Conservation (phyloP, 1,140 invertebrate genomes). For the Pogonomyrmex californicus region DNA sequence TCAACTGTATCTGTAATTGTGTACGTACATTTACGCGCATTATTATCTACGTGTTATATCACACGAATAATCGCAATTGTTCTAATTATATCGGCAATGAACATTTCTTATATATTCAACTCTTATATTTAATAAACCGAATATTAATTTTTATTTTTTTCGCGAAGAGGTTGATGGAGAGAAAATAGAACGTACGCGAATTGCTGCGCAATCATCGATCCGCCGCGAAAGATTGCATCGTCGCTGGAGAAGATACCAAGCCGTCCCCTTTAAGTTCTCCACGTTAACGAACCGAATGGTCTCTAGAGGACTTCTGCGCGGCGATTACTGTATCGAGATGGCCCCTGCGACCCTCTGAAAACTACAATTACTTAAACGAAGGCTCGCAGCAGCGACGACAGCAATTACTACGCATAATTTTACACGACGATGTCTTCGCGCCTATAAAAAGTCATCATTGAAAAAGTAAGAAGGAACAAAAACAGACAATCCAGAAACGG, state of each 20-base stretch:
- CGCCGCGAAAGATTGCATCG: constrained; percentile 26
- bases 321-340: constrained; percentile 64
- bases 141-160: background rate
- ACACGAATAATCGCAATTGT: background rate
- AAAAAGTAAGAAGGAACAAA: background rate
- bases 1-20: background rate
- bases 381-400: background rate
- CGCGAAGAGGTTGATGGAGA: background rate
- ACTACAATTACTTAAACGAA: constrained; percentile 54
- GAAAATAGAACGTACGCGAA: background rate
- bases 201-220: constrained; percentile 28
- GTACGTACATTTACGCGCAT: no score
- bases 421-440: background rate
- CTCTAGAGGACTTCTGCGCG: constrained; percentile 43
- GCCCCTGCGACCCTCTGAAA: constrained; percentile 45
- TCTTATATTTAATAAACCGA: background rate
- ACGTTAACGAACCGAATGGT: constrained; percentile 64
- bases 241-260: constrained; percentile 10
- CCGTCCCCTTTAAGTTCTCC: constrained; percentile 56
- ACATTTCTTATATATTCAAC: no score
- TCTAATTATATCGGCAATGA: background rate
- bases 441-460: background rate
- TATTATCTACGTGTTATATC: background rate
- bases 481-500: background rate
- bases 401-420: constrained; percentile 46